Evolutionary conservation across 2,113 vertebrate species (phyloP).

Genomic region (Todiramphus chloris): DNA sequence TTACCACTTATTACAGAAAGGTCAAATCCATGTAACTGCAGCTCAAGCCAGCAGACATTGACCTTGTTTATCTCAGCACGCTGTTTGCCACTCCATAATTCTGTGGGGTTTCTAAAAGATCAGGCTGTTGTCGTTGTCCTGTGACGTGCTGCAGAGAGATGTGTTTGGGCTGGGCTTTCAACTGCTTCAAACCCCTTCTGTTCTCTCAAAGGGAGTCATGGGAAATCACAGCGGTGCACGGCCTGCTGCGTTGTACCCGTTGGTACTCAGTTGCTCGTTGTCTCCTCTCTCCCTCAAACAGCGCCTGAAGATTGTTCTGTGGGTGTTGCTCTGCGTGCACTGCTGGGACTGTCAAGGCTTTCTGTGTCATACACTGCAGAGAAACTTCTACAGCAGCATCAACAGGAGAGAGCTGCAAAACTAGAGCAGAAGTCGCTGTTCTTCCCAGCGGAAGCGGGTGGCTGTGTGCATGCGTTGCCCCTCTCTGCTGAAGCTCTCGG

Average conservation of each 20-base stretch:
- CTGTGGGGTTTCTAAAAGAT: not conserved
- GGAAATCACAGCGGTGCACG: not conserved
- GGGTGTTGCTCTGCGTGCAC: accelerated
- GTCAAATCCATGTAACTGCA: not conserved
- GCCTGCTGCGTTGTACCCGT: not conserved
- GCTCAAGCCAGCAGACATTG: not conserved
- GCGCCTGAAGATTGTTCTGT: not conserved
- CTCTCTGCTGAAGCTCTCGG: not conserved
- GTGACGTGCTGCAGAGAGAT: not conserved
- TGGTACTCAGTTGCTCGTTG: not conserved
- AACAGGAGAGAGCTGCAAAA: not conserved
- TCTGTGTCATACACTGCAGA: accelerated
- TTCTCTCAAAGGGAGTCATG: not conserved
- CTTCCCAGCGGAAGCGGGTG: accelerated
- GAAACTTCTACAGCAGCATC: accelerated
- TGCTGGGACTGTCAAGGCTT: accelerated
- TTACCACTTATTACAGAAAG: constrained; percentile 46
- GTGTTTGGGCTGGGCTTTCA: not conserved
- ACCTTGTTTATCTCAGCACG: not conserved
- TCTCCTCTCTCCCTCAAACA: not conserved
- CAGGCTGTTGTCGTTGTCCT: not conserved
- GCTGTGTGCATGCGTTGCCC: not conserved
- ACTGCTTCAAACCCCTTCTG: not conserved
- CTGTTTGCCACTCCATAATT: not conserved
- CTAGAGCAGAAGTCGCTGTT: not conserved